phyloP scores from a whole-genome alignment of 2,797 vertebrate species.

The Percopsis omiscomaycus region DNA sequence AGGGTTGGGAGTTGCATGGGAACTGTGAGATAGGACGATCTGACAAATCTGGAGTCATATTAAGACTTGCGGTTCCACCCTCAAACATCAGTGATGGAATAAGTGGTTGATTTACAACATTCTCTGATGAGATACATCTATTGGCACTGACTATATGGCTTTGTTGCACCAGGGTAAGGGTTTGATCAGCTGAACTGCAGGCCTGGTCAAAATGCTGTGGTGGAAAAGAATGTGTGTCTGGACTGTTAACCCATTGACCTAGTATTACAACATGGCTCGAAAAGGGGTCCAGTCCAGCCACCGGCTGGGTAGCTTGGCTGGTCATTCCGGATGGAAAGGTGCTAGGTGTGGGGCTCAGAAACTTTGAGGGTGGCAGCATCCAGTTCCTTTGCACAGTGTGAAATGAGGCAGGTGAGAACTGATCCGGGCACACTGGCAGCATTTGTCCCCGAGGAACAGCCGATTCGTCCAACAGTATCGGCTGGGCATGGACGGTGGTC shows the following conservation, averaged over 20 bases:
- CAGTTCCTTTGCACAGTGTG: constrained; percentile 39
- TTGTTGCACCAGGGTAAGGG: not conserved
- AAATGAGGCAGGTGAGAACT: constrained; percentile 25
- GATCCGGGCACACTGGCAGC: constrained; percentile 46
- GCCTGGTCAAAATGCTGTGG: constrained; percentile 5
- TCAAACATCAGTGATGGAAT: not conserved
- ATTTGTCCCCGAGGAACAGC: constrained; percentile 41
- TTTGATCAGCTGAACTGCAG: constrained; percentile 4
- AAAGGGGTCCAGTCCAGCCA: not conserved
- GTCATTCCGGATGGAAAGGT: not conserved
- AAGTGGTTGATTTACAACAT: constrained; percentile 2
- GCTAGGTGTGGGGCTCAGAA: constrained; percentile 9
- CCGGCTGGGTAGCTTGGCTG: constrained; percentile 5
- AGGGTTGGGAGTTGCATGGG: constrained; percentile 5
- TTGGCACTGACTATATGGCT: not conserved
- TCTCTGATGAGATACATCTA: not conserved
- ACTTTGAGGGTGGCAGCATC: constrained; percentile 17
- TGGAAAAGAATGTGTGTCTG: constrained; percentile 4
- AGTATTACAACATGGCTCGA: not conserved
- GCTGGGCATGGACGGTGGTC: constrained; percentile 8
- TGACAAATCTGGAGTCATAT: not conserved
- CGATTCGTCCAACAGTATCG: constrained; percentile 41
- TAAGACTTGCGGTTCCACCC: not conserved
- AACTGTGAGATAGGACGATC: constrained; percentile 2
- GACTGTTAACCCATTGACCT: constrained; percentile 5